Percentiles rank a stretch among this genome's conserved stretches.
phyloP scores from a whole-genome alignment of 2,888 invertebrate genomes.

The Diogma glabrata region DNA sequence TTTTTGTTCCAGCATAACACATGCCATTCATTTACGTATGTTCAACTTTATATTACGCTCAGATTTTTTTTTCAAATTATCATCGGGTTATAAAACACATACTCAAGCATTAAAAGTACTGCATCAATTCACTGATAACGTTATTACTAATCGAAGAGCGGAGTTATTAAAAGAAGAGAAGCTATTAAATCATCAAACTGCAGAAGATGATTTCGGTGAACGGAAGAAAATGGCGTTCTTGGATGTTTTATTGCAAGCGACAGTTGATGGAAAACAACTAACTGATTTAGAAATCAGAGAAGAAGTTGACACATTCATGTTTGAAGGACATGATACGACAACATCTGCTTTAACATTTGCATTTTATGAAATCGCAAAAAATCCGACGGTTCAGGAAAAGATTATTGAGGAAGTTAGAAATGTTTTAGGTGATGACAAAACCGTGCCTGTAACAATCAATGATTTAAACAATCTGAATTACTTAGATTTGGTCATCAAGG shows the following conservation, averaged over 20 bases:
- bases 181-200: conserved; percentile 4
- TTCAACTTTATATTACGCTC: conserved; percentile 32
- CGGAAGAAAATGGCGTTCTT: conserved; percentile 51
- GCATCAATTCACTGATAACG: conserved; percentile 42
- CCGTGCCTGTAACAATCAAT: conserved; percentile 17
- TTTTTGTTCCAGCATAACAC: conserved; percentile 26
- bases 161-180: conserved; percentile 26
- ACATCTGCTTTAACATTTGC: conserved; percentile 27
- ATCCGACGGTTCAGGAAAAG: conserved; percentile 27
- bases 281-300: conserved; percentile 47
- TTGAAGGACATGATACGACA: conserved; percentile 40
- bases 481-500: conserved; percentile 54
- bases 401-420: conserved; percentile 24
- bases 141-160: conserved; percentile 39
- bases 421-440: conserved; percentile 23
- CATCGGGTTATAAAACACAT: conserved; percentile 46
- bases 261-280: conserved; percentile 42
- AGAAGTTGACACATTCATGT: conserved; percentile 63
- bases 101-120: conserved; percentile 37
- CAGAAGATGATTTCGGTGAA: conserved; percentile 32
- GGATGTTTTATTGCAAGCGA: conserved; percentile 49
- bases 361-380: conserved; percentile 25
- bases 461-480: conserved; percentile 26
- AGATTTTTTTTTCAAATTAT: conserved; percentile 36
- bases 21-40: conserved; percentile 33